phyloP scores from a whole-genome alignment of 1,140 invertebrate species.

The Drosophila carrolli region DNA sequence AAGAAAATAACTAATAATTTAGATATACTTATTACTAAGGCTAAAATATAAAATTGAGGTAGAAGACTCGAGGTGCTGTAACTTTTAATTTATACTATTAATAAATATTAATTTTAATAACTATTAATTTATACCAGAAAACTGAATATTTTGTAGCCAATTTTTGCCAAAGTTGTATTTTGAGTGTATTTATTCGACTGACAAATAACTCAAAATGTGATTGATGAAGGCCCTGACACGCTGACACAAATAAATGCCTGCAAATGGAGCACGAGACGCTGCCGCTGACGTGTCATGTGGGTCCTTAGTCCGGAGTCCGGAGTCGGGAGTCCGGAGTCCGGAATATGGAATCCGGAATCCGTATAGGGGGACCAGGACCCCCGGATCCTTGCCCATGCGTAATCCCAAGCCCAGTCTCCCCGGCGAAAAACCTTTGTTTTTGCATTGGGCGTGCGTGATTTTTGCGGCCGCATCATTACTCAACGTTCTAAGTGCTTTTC shows the following conservation, averaged over 20 bases:
- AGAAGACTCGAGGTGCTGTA: too few species aligned
- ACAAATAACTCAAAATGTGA: slow-evolving; percentile 80
- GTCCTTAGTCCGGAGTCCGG: background rate
- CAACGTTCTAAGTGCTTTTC: slow-evolving; percentile 43
- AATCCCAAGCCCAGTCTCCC: background rate
- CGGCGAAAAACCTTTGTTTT: slow-evolving; percentile 18
- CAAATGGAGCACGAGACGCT: slow-evolving; percentile 73
- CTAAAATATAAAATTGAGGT: too few species aligned
- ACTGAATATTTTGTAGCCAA: too few species aligned
- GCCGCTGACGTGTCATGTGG: slow-evolving; percentile 60
- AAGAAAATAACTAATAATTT: too few species aligned
- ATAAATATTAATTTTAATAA: too few species aligned
- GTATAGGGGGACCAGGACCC: background rate
- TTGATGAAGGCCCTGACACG: slow-evolving; percentile 76
- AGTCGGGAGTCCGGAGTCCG: background rate
- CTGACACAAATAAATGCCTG: slow-evolving; percentile 79
- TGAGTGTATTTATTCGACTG: slow-evolving; percentile 47
- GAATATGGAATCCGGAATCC: background rate
- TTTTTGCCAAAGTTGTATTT: too few species aligned
- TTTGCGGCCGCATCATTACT: slow-evolving; percentile 69
- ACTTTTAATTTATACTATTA: too few species aligned
- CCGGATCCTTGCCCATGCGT: background rate
- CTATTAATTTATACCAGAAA: too few species aligned
- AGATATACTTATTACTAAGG: too few species aligned
- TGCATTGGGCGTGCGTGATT: slow-evolving; percentile 70